A percentile compares a stretch with the other conserved stretches of the same genome.
phyloP scores from a whole-genome alignment of 2,888 invertebrate genomes.

The Flexamia atlantica region DNA sequence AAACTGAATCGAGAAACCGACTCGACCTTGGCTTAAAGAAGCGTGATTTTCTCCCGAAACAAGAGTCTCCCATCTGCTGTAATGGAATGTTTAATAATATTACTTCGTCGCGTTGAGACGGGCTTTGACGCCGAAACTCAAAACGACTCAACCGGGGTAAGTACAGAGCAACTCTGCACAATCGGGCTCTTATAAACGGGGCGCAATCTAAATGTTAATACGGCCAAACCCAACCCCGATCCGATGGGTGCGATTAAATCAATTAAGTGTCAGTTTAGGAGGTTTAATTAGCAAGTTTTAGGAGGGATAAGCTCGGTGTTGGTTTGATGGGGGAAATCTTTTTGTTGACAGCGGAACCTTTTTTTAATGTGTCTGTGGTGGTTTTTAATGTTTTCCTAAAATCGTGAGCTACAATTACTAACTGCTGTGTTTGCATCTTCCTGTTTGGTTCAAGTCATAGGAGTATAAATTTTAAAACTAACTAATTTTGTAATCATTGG shows the following conservation, averaged over 20 bases:
- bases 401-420: too few relatives aligned
- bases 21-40: background rate
- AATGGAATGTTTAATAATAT: conserved; percentile 45
- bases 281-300: background rate
- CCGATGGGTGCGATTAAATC: background rate
- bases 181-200: conserved; percentile 12
- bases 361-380: too few relatives aligned
- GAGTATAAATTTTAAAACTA: too few relatives aligned
- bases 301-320: too few relatives aligned
- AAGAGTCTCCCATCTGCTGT: conserved; percentile 21
- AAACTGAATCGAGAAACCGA: too few relatives aligned
- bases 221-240: background rate
- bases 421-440: too few relatives aligned
- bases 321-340: too few relatives aligned
- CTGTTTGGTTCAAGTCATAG: too few relatives aligned
- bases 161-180: background rate
- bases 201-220: conserved; percentile 40
- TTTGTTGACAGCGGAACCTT: too few relatives aligned
- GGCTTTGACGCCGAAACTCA: background rate
- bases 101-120: conserved; percentile 8
- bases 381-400: too few relatives aligned
- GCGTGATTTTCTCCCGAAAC: background rate
- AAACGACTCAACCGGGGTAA: background rate
- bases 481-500: too few relatives aligned
- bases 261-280: background rate